phyloP scores from a whole-genome alignment of 1,140 invertebrate genomes.

The Sitobion miscanthi region DNA sequence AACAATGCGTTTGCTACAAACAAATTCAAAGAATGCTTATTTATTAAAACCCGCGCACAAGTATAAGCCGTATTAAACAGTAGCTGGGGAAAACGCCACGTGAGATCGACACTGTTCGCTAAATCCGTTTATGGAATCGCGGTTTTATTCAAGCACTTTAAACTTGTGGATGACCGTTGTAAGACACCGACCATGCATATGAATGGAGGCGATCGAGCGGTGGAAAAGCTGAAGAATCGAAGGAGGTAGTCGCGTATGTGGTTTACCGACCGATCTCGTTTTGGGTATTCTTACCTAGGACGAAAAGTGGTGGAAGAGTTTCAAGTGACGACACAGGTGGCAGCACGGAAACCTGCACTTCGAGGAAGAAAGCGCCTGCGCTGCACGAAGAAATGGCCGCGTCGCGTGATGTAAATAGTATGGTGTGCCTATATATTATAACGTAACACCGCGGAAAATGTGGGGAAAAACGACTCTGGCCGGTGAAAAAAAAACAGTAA shows the following conservation, averaged over 20 bases:
- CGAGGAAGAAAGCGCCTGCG: not conserved
- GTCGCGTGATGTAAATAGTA: not conserved
- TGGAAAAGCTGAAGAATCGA: no score
- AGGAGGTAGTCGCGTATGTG: not conserved
- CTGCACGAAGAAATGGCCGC: not conserved
- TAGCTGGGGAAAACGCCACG: no score
- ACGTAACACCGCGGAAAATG: not conserved
- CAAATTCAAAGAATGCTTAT: not conserved
- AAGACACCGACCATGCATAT: no score
- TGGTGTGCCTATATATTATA: not conserved
- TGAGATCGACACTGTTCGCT: fast-evolving
- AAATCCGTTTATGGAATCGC: not conserved
- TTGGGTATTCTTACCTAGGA: not conserved
- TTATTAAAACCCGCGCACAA: not conserved
- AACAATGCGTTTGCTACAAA: not conserved
- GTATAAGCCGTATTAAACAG: not conserved
- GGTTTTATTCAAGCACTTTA: fast-evolving
- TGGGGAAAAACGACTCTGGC: not conserved
- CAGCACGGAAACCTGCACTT: not conserved
- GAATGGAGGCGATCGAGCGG: no score
- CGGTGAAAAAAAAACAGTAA: not conserved
- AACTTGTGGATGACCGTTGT: not conserved
- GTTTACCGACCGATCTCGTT: not conserved
- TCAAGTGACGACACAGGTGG: not conserved
- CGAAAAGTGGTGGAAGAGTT: not conserved